Conservation (phyloP, 2,113 vertebrate species). For the Plestiodon gilberti region DNA sequence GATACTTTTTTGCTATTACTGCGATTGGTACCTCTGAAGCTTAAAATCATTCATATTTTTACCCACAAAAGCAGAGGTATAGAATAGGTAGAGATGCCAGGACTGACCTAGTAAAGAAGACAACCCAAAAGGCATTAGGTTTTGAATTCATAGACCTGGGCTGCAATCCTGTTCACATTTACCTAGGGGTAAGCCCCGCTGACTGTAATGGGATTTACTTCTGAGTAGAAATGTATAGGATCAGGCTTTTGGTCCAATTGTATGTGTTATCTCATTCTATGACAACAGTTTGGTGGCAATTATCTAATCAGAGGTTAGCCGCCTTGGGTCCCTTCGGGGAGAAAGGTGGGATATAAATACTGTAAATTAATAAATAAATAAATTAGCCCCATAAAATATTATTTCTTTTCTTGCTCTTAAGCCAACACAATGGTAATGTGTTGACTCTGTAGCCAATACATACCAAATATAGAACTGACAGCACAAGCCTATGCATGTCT, state of each 20-base stretch:
- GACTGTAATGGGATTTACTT: too few relatives aligned
- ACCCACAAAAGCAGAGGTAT: neutral
- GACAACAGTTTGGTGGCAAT: neutral
- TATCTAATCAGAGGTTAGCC: neutral
- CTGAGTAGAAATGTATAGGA: too few relatives aligned
- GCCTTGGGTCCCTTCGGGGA: too few relatives aligned
- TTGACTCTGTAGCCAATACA: too few relatives aligned
- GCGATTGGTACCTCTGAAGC: neutral
- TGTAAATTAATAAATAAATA: too few relatives aligned
- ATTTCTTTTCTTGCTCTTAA: neutral
- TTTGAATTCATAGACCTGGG: neutral
- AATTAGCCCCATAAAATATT: neutral
- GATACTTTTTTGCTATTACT: slow-evolving; percentile 24
- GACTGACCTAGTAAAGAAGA: neutral
- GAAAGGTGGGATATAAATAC: too few relatives aligned
- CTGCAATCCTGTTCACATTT: too few relatives aligned
- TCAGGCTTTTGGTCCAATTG: neutral
- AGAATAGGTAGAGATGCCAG: neutral
- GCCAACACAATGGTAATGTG: too few relatives aligned
- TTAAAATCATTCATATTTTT: neutral
- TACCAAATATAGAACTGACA: neutral
- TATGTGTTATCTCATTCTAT: too few relatives aligned
- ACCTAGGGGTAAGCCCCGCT: too few relatives aligned
- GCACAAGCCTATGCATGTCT: too few relatives aligned
- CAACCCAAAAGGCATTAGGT: neutral